Evolutionary conservation across 2,888 invertebrate genomes (phyloP).

Genomic region (Herminia tarsipennalis): DNA sequence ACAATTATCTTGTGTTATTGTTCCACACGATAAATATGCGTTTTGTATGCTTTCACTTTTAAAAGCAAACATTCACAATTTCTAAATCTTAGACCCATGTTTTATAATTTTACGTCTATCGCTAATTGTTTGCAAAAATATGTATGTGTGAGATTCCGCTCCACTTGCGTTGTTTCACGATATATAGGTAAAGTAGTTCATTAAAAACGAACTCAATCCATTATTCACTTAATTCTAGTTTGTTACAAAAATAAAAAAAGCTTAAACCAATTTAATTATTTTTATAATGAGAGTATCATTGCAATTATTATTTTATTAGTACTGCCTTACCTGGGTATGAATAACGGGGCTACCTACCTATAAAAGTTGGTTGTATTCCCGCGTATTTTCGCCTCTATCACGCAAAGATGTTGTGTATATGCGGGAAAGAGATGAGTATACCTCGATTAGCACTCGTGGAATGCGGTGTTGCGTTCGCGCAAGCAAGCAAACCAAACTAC

Average conservation of each 20-base stretch:
- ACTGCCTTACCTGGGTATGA: constrained; percentile 73
- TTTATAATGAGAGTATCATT: constrained; percentile 25
- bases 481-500: constrained; percentile 65
- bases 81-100: constrained; percentile 35
- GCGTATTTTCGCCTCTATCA: constrained; percentile 46
- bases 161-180: constrained; percentile 41
- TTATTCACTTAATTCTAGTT: not conserved
- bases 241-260: constrained; percentile 6
- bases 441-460: constrained; percentile 73
- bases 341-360: constrained; percentile 78
- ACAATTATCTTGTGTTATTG: constrained; percentile 26
- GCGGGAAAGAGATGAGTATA: constrained; percentile 62
- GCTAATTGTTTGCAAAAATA: constrained; percentile 41
- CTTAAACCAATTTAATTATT: constrained; percentile 5
- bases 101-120: constrained; percentile 30
- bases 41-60: constrained; percentile 53
- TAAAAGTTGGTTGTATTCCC: constrained; percentile 52
- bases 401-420: constrained; percentile 10
- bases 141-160: constrained; percentile 41
- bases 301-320: constrained; percentile 54
- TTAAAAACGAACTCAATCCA: too few relatives aligned
- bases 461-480: constrained; percentile 80
- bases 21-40: constrained; percentile 33
- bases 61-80: constrained; percentile 50
- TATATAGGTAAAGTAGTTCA: too few relatives aligned